phyloP scores from a whole-genome alignment of 1,140 invertebrate species.

The Mya arenaria region DNA sequence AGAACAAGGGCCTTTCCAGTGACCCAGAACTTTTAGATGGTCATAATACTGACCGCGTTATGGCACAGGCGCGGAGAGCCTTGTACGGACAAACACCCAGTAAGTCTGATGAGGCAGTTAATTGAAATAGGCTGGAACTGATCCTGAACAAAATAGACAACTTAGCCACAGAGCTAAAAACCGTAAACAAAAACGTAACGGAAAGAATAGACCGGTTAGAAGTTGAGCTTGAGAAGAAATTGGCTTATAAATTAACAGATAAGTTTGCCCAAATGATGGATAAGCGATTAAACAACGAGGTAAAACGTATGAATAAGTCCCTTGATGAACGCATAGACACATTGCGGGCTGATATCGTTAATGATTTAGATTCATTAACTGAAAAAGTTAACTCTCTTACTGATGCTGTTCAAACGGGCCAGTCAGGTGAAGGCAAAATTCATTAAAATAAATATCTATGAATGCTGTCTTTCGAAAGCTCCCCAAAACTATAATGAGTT shows the following conservation, averaged over 20 bases:
- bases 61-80: no score
- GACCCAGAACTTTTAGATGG: no score
- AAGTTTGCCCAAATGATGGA: not conserved
- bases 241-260: not conserved
- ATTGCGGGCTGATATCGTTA: not conserved
- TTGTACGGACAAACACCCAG: no score
- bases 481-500: not conserved
- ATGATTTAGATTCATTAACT: not conserved
- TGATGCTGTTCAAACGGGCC: not conserved
- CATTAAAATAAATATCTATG: not conserved
- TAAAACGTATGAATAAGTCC: not conserved
- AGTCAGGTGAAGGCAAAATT: not conserved
- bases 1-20: no score
- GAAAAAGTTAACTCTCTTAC: not conserved
- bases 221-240: conserved; percentile 9
- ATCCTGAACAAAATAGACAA: conserved; percentile 2
- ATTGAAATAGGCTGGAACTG: not conserved
- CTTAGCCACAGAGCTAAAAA: not conserved
- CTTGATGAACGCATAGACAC: not conserved
- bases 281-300: not conserved
- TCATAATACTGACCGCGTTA: no score
- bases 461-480: conserved; percentile 1
- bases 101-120: no score
- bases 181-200: not conserved
- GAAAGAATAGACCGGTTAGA: conserved; percentile 5